A percentile compares a stretch with the other conserved stretches of the same genome.
These are phyloP conservation scores for Cosmia pyralina DNA, from an alignment of 2,888 invertebrate genomes.

Conservation along the genomic window DNA sequence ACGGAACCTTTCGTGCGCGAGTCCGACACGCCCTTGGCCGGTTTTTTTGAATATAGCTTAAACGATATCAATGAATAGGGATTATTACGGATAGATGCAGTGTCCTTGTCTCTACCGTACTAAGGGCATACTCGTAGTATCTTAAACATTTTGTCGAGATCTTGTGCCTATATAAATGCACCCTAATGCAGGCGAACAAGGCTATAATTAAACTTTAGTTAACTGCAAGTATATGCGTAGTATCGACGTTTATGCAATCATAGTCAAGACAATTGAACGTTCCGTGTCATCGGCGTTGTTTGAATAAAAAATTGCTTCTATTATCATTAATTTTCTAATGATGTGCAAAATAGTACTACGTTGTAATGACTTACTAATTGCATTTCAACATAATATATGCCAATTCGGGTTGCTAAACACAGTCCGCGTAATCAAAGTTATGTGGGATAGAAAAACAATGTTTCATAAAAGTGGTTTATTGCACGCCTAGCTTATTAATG, in stretches of 20 bases:
- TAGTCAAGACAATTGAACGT: constrained; percentile 19
- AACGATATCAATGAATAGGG: not conserved
- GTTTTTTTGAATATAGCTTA: not conserved
- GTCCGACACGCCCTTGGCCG: too few species aligned
- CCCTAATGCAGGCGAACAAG: not conserved
- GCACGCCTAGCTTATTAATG: constrained; percentile 54
- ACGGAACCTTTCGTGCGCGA: too few species aligned
- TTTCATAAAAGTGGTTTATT: constrained; percentile 59
- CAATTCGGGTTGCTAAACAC: constrained; percentile 28
- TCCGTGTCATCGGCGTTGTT: constrained; percentile 39
- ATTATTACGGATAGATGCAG: not conserved
- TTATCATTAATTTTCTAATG: constrained; percentile 15
- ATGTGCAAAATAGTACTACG: constrained; percentile 11
- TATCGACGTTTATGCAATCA: constrained; percentile 28
- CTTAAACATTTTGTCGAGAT: not conserved
- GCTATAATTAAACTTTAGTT: not conserved
- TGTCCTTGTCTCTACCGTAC: not conserved
- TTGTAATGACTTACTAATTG: constrained; percentile 11
- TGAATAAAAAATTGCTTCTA: constrained; percentile 20
- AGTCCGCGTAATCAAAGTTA: constrained; percentile 41
- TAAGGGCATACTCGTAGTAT: not conserved
- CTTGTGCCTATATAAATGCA: too few species aligned
- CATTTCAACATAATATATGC: constrained; percentile 25
- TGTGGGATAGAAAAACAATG: constrained; percentile 54
- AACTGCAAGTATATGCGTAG: not conserved